Percentiles rank a stretch among this genome's conserved stretches.
Evolutionary conservation across 2,797 vertebrate genomes (phyloP).

Genomic region (Tenualosa ilisha): DNA sequence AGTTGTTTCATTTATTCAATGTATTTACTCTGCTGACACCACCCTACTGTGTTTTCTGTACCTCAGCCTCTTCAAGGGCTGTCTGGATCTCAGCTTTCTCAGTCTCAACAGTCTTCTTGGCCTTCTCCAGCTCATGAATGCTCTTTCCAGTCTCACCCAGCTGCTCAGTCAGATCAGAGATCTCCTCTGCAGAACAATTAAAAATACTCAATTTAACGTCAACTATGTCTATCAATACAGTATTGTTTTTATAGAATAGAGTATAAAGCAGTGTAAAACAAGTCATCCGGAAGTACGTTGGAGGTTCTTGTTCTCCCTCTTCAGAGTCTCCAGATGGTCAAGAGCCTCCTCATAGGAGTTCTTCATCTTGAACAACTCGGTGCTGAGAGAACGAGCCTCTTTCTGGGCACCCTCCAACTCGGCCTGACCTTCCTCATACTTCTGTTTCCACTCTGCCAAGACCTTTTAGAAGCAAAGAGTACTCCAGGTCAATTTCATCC

Average conservation of each 20-base stretch:
- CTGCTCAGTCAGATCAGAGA: not conserved
- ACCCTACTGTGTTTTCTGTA: constrained; percentile 35
- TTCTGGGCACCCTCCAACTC: constrained; percentile 84
- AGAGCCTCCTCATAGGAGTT: constrained; percentile 85
- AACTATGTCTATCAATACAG: not conserved
- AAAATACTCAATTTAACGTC: not conserved
- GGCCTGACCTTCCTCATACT: constrained; percentile 82
- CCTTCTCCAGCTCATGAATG: constrained; percentile 57
- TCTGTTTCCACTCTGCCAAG: constrained; percentile 84
- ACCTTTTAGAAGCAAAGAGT: constrained; percentile 50
- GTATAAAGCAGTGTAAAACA: too few relatives aligned
- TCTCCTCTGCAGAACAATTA: not conserved
- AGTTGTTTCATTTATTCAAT: too few relatives aligned
- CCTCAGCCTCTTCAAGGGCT: constrained; percentile 85
- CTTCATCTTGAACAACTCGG: constrained; percentile 88
- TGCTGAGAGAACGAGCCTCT: constrained; percentile 80
- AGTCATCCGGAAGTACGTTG: constrained; percentile 70
- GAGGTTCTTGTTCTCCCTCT: constrained; percentile 87
- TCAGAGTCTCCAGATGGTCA: constrained; percentile 85
- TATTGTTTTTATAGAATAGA: too few relatives aligned
- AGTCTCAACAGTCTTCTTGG: constrained; percentile 68
- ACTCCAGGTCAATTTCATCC: too few relatives aligned
- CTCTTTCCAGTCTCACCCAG: not conserved
- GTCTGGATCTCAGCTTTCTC: constrained; percentile 78
- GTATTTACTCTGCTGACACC: too few relatives aligned